Conservation (phyloP, 2,888 invertebrate species). For the Caenorhabditis japonica region DNA sequence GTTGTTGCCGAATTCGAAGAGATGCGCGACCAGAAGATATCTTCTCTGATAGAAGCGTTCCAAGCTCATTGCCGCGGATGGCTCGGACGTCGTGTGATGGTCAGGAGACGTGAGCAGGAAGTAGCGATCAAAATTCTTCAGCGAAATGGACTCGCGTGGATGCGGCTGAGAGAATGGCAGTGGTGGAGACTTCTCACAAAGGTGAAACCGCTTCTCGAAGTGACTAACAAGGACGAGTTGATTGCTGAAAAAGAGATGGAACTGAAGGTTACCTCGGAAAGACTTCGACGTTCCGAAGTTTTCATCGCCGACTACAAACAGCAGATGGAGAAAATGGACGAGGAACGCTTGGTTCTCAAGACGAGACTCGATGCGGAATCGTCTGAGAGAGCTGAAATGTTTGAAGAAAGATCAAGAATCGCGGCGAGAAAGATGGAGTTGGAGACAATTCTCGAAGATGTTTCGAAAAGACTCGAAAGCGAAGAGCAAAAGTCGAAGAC, state of each 20-base stretch:
- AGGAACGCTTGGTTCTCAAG: slow-evolving; percentile 92
- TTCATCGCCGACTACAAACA: slow-evolving; percentile 52
- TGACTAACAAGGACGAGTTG: slow-evolving; percentile 98
- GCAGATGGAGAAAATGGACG: slow-evolving; percentile 81
- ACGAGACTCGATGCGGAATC: slow-evolving; percentile 86
- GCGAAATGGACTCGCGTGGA: slow-evolving; percentile 96
- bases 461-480: slow-evolving; percentile 33
- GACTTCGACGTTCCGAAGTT: slow-evolving; percentile 60
- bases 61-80: slow-evolving; percentile 88
- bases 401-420: slow-evolving; percentile 80
- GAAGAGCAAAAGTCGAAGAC: slow-evolving; percentile 79
- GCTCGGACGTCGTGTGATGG: slow-evolving; percentile 89
- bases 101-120: slow-evolving; percentile 92
- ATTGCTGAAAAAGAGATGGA: slow-evolving; percentile 97
- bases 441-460: slow-evolving; percentile 29
- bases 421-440: slow-evolving; percentile 42
- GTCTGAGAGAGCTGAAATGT: slow-evolving; percentile 95
- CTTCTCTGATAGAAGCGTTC: slow-evolving; percentile 96
- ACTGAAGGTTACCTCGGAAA: slow-evolving; percentile 79
- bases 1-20: slow-evolving; percentile 98
- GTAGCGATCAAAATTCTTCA: slow-evolving; percentile 99
- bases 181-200: slow-evolving; percentile 99
- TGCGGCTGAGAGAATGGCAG: slow-evolving; percentile 98
- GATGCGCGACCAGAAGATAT: slow-evolving; percentile 92
- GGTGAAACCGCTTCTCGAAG: slow-evolving; percentile 90